phyloP scores from a whole-genome alignment of 2,113 vertebrate genomes.

The Laterallus jamaicensis region DNA sequence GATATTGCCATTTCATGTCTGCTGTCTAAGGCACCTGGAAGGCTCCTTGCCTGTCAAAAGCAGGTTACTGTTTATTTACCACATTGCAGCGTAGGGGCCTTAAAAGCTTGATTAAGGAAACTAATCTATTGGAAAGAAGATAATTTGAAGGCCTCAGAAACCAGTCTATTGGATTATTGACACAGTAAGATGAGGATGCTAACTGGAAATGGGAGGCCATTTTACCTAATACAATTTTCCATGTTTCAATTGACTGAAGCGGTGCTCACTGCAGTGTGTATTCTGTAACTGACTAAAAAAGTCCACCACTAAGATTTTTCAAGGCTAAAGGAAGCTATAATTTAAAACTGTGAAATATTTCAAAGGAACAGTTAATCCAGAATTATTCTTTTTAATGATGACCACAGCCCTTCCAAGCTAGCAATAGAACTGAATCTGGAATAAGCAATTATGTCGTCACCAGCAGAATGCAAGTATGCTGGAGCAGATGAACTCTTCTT shows the following conservation, averaged over 20 bases:
- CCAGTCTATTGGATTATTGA: background rate
- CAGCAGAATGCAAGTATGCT: background rate
- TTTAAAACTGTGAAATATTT: background rate
- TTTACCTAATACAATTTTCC: background rate
- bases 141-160: background rate
- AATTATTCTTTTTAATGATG: background rate
- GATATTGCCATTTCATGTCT: background rate
- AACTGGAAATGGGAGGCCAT: background rate
- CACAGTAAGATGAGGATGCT: background rate
- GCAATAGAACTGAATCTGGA: background rate
- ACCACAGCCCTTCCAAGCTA: background rate
- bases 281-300: background rate
- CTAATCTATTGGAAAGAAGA: background rate
- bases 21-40: background rate
- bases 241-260: background rate
- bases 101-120: background rate
- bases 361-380: background rate
- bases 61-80: background rate
- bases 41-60: background rate
- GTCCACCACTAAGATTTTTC: background rate
- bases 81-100: background rate
- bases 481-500: background rate
- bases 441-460: background rate
- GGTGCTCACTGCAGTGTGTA: background rate
- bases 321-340: background rate